These are phyloP conservation scores for Trimorus sp. DNA, from an alignment of 2,888 invertebrate genomes.

Conservation along the genomic window DNA sequence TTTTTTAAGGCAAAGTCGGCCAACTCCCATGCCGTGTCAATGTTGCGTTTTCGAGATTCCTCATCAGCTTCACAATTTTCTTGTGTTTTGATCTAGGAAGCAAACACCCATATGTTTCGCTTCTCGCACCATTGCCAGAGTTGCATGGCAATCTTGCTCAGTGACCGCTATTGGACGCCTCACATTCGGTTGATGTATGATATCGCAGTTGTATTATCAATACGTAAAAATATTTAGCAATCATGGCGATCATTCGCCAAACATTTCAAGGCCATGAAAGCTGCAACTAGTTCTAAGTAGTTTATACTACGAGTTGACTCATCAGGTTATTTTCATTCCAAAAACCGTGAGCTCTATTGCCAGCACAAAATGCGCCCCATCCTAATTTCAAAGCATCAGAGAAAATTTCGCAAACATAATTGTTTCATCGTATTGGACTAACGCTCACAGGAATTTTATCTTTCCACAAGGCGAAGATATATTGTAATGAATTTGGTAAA, in stretches of 20 bases:
- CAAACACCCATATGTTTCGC: slow-evolving; percentile 43
- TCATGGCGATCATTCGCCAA: slow-evolving; percentile 26
- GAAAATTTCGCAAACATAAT: slow-evolving; percentile 33
- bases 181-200: slow-evolving; percentile 48
- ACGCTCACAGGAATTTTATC: neutral
- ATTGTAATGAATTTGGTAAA: too few relatives aligned
- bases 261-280: slow-evolving; percentile 39
- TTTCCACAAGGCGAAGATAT: slow-evolving; percentile 17
- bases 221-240: slow-evolving; percentile 49
- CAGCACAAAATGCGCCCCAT: slow-evolving; percentile 41
- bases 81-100: slow-evolving; percentile 19
- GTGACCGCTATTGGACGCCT: slow-evolving; percentile 32
- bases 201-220: slow-evolving; percentile 58
- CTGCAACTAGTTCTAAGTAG: slow-evolving; percentile 14
- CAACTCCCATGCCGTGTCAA: slow-evolving; percentile 42
- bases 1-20: neutral
- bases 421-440: neutral
- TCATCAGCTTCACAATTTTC: slow-evolving; percentile 22
- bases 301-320: slow-evolving; percentile 2
- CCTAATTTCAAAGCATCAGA: slow-evolving; percentile 49
- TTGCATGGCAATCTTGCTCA: slow-evolving; percentile 5
- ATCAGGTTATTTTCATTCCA: slow-evolving; percentile 23
- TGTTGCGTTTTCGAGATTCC: slow-evolving; percentile 19
- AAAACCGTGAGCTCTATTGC: slow-evolving; percentile 20
- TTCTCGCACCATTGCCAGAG: slow-evolving; percentile 50